Evolutionary conservation across 2,888 invertebrate species (phyloP), one percentile per base, ranked within the genome.

Genomic region (Drosophila ezoana): DNA sequence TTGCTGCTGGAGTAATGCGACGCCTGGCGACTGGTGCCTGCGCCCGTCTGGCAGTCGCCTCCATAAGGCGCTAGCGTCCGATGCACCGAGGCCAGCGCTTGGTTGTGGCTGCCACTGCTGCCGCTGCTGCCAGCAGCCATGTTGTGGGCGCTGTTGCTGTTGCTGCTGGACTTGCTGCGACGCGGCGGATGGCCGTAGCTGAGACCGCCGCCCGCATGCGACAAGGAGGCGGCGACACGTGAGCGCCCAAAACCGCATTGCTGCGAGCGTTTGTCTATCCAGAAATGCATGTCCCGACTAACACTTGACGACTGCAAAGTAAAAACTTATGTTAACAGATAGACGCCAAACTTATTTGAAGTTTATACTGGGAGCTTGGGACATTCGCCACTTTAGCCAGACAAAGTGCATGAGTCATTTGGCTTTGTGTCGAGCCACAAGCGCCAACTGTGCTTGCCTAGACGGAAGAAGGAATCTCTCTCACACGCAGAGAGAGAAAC

Each of bases 241-340:
- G 95, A 95, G 89, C 96, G 94, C 89, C 95, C 95, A 90, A 95
- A 95, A 85, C 95, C 95, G 93, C 95, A 95, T 93, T 93, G 93
- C 92, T 96, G 95, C 92, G 95, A 95, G 90, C 96, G 95, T 93
- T 96, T 96, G 92, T 96, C 96, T 92, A 96, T 96, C 96, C 96
- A 96, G 94, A 96, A 96, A 96, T 96, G 96, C 96, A 96, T 96
- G 35, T 70, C 43, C 53, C 44, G 51, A 53, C 80, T 23, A 33
- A 16, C 63, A 79, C 76, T 76, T 63, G 32, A 52, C 80, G 70
- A 54, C 68, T 59, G 37, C 37, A 16, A 43, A 77, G 45, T 69
- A 60, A 40, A 47, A 59, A 58, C 63, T 60, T 18, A 32, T 63
- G 64, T 69, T 69, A 65, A 33, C 33, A 51, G 66, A 59, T 53